Conservation (phyloP, 92 coral and sea anemone species). For the Zoanthus sociatus region DNA sequence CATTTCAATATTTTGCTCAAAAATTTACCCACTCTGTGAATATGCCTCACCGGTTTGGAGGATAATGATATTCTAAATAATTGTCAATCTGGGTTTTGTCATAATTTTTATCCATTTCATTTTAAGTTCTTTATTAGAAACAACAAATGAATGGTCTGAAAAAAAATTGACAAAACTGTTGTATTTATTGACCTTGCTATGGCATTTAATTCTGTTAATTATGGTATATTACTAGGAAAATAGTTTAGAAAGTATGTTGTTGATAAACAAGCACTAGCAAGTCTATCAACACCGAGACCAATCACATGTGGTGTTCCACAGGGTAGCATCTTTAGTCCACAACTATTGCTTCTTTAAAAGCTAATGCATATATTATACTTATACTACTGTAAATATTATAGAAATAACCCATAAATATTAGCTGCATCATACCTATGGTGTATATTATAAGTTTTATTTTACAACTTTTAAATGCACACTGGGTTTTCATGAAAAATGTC, state of each 20-base stretch:
- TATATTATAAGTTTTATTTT: no score
- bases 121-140: background rate
- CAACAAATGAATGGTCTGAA: background rate
- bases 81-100: slow-evolving; percentile 46
- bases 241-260: slow-evolving; percentile 1
- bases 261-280: background rate
- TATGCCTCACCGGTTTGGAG: no score
- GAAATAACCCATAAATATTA: no score
- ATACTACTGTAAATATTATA: no score
- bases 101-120: slow-evolving; percentile 11
- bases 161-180: no score
- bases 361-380: no score
- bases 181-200: no score
- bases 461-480: no score
- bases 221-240: slow-evolving; percentile 4
- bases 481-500: no score
- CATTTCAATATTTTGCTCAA: background rate
- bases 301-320: slow-evolving; percentile 62
- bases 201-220: background rate
- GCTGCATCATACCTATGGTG: no score
- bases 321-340: slow-evolving; percentile 57
- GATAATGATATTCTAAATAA: slow-evolving; percentile 30
- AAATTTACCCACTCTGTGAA: background rate
- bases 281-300: slow-evolving; percentile 36
- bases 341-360: slow-evolving; percentile 35